Evolutionary conservation across 2,888 invertebrate species (phyloP), one percentile per base, ranked within the genome.

Genomic region (Spodoptera littoralis): DNA sequence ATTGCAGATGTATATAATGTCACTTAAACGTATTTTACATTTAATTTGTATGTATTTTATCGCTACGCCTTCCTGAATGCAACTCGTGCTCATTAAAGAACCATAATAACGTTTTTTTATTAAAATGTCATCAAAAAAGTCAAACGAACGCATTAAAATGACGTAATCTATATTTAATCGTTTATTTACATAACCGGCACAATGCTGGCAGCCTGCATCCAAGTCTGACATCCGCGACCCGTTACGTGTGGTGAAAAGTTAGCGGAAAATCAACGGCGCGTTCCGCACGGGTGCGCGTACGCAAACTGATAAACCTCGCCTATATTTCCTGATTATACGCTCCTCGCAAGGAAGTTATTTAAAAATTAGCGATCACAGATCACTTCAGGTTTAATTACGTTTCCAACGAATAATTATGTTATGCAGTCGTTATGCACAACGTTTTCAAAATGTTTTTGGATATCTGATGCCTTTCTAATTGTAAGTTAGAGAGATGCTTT

Each of bases 241-340:
- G 65, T 79, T 80, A 76, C 69, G 65, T 79, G 45, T 61, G 56
- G 57, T 61, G 71, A 77, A 77, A 76, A 80, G 70, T 72, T 64
- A 55, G 73, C 73, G 77, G 75, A 65, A 76, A 76, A 77, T 72
- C 56, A 73, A 63, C 65, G 55, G 61, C 68, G 66, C 70, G 86
- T 86, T 87, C 81, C 81, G 83, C 81, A 77, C 76, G 83, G 79
- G 73, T 81, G 82, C 84, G 69, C 76, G 59, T 65, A 77, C 76
- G 75, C 60, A 61, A 44, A 52, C 80, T 58, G 68, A 77, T 81
- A 78, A 74, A 81, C 79, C 80, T 66, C 68, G 57, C 73, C 52
- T 18, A 72, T 65, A 74, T 79, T 90, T 89, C 90, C 88, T 88
- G 76, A 85, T 88, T 88, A 83, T 77, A 76, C 70, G 64, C 70